These are phyloP conservation scores for Drosophila paranaensis DNA, from an alignment of 2,888 invertebrate species.

Conservation along the genomic window DNA sequence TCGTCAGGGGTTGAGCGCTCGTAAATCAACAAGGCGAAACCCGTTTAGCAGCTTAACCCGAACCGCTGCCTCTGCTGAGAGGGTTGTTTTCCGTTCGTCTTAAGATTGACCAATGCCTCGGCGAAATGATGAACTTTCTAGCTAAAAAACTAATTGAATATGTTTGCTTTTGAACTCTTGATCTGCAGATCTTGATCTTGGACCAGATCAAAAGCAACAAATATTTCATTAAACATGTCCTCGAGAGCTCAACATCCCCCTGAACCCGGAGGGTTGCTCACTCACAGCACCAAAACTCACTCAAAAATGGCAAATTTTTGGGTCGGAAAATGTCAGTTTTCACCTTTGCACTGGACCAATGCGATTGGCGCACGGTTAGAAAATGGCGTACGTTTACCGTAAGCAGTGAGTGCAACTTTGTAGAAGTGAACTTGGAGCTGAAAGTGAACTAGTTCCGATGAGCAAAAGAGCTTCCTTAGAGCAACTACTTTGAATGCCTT, in stretches of 20 bases:
- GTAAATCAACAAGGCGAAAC: constrained; percentile 67
- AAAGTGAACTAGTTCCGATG: not conserved
- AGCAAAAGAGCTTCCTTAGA: not conserved
- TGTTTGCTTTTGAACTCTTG: constrained; percentile 56
- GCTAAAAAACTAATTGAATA: constrained; percentile 63
- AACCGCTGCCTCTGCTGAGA: not conserved
- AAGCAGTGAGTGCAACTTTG: not conserved
- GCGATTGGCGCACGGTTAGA: not conserved
- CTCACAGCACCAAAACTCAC: not conserved
- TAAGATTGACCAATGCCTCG: constrained; percentile 50
- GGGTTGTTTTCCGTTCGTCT: constrained; percentile 44
- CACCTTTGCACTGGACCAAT: constrained; percentile 51
- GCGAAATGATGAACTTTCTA: constrained; percentile 62
- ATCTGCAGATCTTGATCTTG: constrained; percentile 57
- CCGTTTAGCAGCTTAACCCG: constrained; percentile 65
- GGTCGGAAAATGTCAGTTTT: constrained; percentile 70
- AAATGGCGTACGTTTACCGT: constrained; percentile 27
- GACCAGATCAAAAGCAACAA: constrained; percentile 12
- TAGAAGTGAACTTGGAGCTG: no score
- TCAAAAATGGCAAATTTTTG: constrained; percentile 68
- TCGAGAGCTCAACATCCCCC: constrained; percentile 26
- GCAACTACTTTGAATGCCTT: not conserved
- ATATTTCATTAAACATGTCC: constrained; percentile 73
- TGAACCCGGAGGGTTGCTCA: constrained; percentile 55
- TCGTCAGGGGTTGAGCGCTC: constrained; percentile 56